phyloP scores from a whole-genome alignment of 2,797 vertebrate genomes.

The Triplophysa yarkandensis region DNA sequence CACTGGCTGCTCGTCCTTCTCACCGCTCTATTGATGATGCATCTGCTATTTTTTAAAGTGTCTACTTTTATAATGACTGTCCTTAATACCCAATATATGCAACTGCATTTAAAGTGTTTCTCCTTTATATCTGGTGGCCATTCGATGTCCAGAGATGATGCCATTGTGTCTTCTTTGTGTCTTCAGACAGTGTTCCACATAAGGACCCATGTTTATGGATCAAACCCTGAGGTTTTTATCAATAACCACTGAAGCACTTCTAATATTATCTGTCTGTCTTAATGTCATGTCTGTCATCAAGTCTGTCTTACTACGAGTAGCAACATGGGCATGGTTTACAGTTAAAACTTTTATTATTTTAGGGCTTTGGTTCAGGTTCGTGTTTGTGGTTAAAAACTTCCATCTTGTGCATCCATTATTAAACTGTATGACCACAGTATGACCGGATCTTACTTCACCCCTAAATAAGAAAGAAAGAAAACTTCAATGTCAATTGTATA shows the following conservation, averaged over 20 bases:
- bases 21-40: not conserved
- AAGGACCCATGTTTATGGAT: constrained; percentile 44
- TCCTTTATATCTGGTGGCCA: constrained; percentile 45
- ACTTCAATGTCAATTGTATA: no score
- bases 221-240: constrained; percentile 50
- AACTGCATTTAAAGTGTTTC: constrained; percentile 61
- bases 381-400: not conserved
- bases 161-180: constrained; percentile 49
- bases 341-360: no score
- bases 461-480: not conserved
- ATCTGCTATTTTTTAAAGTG: constrained; percentile 27
- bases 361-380: not conserved
- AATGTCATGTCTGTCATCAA: not conserved
- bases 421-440: not conserved
- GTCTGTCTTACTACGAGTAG: not conserved
- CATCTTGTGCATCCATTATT: not conserved
- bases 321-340: not conserved
- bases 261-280: constrained; percentile 49
- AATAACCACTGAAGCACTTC: constrained; percentile 51
- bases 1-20: constrained; percentile 49
- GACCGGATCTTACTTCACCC: not conserved
- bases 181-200: constrained; percentile 62
- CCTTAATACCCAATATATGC: constrained; percentile 75
- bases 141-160: constrained; percentile 53
- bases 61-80: constrained; percentile 62